Evolutionary conservation across 2,797 vertebrate species (phyloP).

Genomic region (Urocyon cinereoargenteus): DNA sequence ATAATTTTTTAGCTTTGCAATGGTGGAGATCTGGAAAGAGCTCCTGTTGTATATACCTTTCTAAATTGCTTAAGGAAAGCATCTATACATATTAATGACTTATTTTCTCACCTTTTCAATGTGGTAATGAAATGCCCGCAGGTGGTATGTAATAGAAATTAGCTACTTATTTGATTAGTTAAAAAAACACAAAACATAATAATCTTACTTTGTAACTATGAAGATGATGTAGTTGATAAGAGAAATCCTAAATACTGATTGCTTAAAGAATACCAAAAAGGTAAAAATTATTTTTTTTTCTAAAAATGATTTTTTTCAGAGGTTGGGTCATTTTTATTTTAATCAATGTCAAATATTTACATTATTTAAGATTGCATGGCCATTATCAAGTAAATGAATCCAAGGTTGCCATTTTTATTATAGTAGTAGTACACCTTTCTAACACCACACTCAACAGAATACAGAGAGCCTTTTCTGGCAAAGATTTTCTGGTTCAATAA

Average conservation of each 20-base stretch:
- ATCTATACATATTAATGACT: constrained; percentile 63
- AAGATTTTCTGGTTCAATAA: not conserved
- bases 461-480: constrained; percentile 25
- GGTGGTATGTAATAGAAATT: constrained; percentile 78
- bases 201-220: not conserved
- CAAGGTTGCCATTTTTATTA: not conserved
- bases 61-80: constrained; percentile 69
- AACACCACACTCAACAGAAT: constrained; percentile 38
- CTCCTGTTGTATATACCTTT: constrained; percentile 39
- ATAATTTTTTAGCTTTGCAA: constrained; percentile 67
- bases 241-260: not conserved
- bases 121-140: constrained; percentile 79
- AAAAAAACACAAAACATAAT: not conserved
- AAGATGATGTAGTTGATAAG: constrained; percentile 58
- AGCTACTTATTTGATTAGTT: constrained; percentile 75
- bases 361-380: not conserved
- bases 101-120: constrained; percentile 79
- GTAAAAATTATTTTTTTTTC: constrained; percentile 22
- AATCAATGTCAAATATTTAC: not conserved
- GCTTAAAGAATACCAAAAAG: constrained; percentile 28
- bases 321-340: not conserved
- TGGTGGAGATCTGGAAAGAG: constrained; percentile 56
- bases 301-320: constrained; percentile 62
- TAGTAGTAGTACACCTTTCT: not conserved
- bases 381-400: not conserved